A percentile compares a stretch with the other conserved stretches of the same genome.
Evolutionary conservation across 2,113 vertebrate species (phyloP).

Genomic region (Romanogobio albipinnatus): DNA sequence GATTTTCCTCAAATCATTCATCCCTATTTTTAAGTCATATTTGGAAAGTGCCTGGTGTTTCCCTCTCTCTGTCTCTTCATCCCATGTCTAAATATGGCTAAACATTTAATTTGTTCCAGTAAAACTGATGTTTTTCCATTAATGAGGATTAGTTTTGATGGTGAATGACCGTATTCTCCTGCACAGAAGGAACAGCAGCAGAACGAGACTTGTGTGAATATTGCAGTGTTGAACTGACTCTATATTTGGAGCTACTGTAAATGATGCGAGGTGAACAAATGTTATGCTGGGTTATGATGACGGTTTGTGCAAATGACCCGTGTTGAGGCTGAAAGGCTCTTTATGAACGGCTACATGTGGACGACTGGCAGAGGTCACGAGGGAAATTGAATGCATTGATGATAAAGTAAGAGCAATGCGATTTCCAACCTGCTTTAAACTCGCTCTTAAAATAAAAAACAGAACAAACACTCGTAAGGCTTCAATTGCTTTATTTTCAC

Average conservation of each 20-base stretch:
- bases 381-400: not conserved
- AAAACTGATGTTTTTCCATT: not conserved
- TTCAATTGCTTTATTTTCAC: constrained; percentile 1
- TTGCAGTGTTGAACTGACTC: not conserved
- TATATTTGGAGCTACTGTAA: constrained; percentile 42
- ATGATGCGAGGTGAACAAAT: constrained; percentile 21
- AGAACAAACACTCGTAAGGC: not conserved
- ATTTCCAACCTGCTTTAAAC: not conserved
- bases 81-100: not conserved
- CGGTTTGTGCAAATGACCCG: constrained; percentile 17
- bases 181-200: not conserved
- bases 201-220: not conserved
- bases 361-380: constrained; percentile 20
- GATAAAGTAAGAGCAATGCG: not conserved
- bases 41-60: not conserved
- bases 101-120: not conserved
- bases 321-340: constrained; percentile 28
- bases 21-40: not conserved
- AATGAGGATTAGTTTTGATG: constrained; percentile 1
- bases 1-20: no score
- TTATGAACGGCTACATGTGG: constrained; percentile 19
- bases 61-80: not conserved
- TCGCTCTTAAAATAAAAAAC: not conserved
- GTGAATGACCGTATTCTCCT: constrained; percentile 2
- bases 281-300: constrained; percentile 33